Conservation (phyloP, 2,113 vertebrate species). For the Ctenodactylus gundi region DNA sequence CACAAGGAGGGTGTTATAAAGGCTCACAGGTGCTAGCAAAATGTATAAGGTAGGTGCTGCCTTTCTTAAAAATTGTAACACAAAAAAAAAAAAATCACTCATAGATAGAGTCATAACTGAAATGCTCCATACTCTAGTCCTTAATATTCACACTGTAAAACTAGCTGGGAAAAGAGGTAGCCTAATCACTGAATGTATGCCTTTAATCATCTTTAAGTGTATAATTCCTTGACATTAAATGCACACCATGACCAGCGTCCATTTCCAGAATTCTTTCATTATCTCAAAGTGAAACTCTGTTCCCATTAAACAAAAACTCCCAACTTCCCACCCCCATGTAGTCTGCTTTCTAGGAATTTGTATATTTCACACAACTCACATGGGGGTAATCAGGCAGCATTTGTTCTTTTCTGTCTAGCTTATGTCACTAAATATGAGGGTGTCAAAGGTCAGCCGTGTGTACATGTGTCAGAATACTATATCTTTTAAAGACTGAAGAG, state of each 20-base stretch:
- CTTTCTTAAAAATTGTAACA: not conserved
- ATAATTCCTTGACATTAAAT: not conserved
- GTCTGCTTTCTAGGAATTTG: not conserved
- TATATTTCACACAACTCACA: not conserved
- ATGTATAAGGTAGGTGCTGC: not conserved
- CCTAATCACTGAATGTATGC: not conserved
- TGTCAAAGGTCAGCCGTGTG: not conserved
- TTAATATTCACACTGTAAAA: not conserved
- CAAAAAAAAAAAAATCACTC: not conserved
- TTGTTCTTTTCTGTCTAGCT: not conserved
- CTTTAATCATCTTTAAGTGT: not conserved
- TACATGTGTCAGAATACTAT: not conserved
- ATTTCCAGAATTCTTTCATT: not conserved
- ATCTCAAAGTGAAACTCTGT: not conserved
- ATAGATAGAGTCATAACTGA: not conserved
- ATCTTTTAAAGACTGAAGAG: not conserved
- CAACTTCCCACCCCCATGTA: not conserved
- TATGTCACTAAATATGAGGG: not conserved
- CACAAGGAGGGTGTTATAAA: not conserved
- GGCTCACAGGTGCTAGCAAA: not conserved
- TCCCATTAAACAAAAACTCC: not conserved
- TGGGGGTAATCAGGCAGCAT: not conserved
- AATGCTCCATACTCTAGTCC: not conserved
- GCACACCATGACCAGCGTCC: not conserved
- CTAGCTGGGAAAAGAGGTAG: not conserved